These are phyloP conservation scores for Apteryx mantelli DNA, from an alignment of 2,113 vertebrate genomes.

Conservation along the genomic window DNA sequence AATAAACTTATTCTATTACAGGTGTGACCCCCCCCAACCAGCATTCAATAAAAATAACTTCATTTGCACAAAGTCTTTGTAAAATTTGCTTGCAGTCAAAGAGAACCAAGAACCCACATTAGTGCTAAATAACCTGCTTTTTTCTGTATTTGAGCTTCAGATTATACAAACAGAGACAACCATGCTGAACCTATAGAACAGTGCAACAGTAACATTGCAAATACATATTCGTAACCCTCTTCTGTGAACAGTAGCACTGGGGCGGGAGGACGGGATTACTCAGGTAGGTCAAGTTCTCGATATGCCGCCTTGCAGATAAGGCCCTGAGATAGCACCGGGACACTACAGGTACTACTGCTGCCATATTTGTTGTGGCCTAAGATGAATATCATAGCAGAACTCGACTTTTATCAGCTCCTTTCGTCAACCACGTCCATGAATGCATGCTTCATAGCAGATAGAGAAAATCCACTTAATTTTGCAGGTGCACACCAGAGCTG, in stretches of 20 bases:
- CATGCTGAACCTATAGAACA: background rate
- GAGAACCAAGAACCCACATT: background rate
- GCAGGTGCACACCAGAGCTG: background rate
- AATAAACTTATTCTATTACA: background rate
- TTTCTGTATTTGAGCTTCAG: background rate
- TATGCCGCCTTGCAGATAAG: background rate
- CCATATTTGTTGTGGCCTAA: background rate
- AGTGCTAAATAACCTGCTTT: background rate
- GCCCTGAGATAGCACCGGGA: background rate
- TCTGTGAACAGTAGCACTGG: background rate
- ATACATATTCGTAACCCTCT: background rate
- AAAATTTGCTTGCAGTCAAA: background rate
- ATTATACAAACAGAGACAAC: background rate
- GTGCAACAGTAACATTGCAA: background rate
- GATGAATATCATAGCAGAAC: background rate
- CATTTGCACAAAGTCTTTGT: background rate
- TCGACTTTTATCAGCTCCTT: background rate
- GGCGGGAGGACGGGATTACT: background rate
- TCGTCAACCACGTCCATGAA: fast-evolving
- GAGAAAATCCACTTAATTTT: background rate
- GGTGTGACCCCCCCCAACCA: background rate
- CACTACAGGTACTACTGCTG: background rate
- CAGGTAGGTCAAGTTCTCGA: background rate
- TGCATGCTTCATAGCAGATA: background rate
- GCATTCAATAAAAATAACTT: background rate